Evolutionary conservation across 2,113 vertebrate genomes (phyloP), one percentile per base, ranked within the genome.

Genomic region (Colaptes auratus): DNA sequence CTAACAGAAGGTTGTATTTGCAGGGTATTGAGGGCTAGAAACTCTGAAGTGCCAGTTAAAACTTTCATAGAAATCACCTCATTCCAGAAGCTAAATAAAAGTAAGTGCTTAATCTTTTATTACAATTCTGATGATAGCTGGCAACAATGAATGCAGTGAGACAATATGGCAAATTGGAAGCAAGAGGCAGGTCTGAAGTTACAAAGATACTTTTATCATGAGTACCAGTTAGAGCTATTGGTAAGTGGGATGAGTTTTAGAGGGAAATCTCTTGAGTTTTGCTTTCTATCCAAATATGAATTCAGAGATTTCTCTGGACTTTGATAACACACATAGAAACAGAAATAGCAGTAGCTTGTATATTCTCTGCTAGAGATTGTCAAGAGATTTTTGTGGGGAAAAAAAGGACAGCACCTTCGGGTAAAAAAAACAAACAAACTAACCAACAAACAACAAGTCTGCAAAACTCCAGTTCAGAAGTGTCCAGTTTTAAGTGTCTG

Each of bases 401-500:
- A 67, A 93, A 88, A 81, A 60, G 33, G 18, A 75, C 36, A 39
- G 72, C 64, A 94, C 35, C 58, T 82, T 61, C 74, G 72, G 58
- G 53, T 81, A 92, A 92, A 46, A 46, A 46, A 44, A 46, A 46
- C 19, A 42, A 42, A 42, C 11, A 42, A 42, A 42, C 11, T 11
- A 42, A 8, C 39, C 13, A 44, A 44, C 13, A 44, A 44, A 44
- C 15, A 81, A 75, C n/a, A 92, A 65, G 21, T 39, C 24, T 88
- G 65, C 95, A 69, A 92, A 96, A 90, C 39, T 53, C 86, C 73
- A 90, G 58, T 21, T 46, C 69, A 79, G 50, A 52, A 82, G 31
- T 91, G 93, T 88, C 67, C 36, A 65, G 13, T 81, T 94, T 82
- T 91, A 90, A 82, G 55, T 85, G 65, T 35, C 71, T 92, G 81